phyloP scores from a whole-genome alignment of 2,888 invertebrate species.

The Caprella mutica region DNA sequence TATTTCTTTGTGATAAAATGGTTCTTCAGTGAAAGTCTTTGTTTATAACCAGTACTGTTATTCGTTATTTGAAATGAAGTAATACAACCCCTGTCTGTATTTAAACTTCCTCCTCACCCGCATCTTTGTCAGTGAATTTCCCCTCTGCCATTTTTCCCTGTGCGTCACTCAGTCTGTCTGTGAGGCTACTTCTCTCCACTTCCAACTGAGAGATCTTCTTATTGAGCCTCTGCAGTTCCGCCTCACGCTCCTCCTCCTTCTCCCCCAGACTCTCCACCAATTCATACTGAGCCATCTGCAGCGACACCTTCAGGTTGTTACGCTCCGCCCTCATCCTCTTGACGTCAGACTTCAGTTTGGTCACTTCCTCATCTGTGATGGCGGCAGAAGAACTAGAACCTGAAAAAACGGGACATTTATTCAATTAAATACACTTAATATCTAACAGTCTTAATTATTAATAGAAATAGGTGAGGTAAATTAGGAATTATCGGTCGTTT shows the following conservation, averaged over 20 bases:
- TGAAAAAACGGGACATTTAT: too few species aligned
- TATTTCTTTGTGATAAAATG: too few species aligned
- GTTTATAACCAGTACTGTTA: too few species aligned
- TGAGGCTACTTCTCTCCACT: neutral
- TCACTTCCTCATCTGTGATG: neutral
- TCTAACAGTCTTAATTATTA: too few species aligned
- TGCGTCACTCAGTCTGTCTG: neutral
- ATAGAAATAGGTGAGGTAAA: too few species aligned
- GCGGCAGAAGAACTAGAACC: neutral
- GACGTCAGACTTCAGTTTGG: slow-evolving; percentile 2
- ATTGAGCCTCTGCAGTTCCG: neutral
- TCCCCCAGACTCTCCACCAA: slow-evolving; percentile 1
- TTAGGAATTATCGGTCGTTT: too few species aligned
- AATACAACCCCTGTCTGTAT: too few species aligned
- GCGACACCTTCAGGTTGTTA: slow-evolving; percentile 2
- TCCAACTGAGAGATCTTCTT: neutral
- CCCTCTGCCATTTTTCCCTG: neutral
- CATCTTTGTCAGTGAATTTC: neutral
- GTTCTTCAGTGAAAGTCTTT: too few species aligned
- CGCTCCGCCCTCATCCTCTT: slow-evolving; percentile 1
- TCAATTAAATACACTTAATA: too few species aligned
- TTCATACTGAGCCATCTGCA: slow-evolving; percentile 5
- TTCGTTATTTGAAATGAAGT: too few species aligned
- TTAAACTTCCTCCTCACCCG: too few species aligned
- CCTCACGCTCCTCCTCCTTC: neutral